Base-by-base conservation (phyloP, 2,888 invertebrate genomes). In the Hyposoter didymator region DNA sequence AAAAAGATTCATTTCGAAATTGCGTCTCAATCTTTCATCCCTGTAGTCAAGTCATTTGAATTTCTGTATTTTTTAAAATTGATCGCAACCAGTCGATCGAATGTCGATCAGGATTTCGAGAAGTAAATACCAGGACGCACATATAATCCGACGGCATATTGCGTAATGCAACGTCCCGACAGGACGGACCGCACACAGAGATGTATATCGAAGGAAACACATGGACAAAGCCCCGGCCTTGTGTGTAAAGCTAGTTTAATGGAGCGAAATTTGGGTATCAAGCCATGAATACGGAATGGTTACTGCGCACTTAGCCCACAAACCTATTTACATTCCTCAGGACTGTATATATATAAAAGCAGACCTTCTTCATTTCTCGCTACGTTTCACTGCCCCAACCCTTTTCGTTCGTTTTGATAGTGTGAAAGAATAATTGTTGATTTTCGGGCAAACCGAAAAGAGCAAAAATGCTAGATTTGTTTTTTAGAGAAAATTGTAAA, bases 281-380 rank as follows among this genome's bases (percentile, higher is more conserved):
- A 87, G 85, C 87, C 87, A 88, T 88, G 88, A 88, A 88, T 88
- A 88, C 87, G 85, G 82, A 88, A 88, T 85, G 78, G 82, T 76
- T 81, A 28, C 14, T 59, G 83, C 81, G 86, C 85, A 84, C 87
- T 87, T 88, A 88, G 85, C 85, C 85, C 84, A 85, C 88, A 87
- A 86, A 88, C 88, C 87, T 87, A 88, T 88, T 88, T 88, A 87
- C 87, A 87, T 87, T 85, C 84, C 82, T 85, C 87, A 79, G 82
- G 84, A 80, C 2, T 35, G 17, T 72, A 69, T 39, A 39, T 10
- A 39, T 35, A 43, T 66, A 43, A 32, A 12, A 35, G 32, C 64
- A 59, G 28, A 59, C 59, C 32, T 39, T 22, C 59, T 59, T 35
- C 32, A 35, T 35, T 28, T 45, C 62, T 14, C 28, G 72, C 39